Percentiles rank a stretch among this genome's conserved stretches.
These are phyloP conservation scores for Pheosia tremula DNA, from an alignment of 2,888 invertebrate genomes.

Conservation along the genomic window DNA sequence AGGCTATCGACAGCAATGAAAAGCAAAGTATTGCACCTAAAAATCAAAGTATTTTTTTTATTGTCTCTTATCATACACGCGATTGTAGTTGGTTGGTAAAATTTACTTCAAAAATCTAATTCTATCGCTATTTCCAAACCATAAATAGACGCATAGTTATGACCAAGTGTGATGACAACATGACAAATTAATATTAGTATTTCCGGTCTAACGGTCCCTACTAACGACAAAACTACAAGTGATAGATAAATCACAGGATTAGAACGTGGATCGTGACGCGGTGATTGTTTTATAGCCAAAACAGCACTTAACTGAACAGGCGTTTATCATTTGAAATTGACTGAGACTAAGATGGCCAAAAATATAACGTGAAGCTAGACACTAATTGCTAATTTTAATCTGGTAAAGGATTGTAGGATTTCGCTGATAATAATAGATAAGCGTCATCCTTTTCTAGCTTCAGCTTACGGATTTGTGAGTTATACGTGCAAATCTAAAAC, in stretches of 20 bases:
- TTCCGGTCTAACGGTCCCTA: conserved; percentile 20
- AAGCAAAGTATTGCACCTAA: too few relatives aligned
- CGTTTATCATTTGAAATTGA: conserved; percentile 24
- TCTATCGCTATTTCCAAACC: conserved; percentile 6
- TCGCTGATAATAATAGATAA: too few relatives aligned
- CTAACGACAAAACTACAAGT: conserved; percentile 31
- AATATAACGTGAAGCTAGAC: background rate
- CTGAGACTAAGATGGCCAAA: conserved; percentile 6
- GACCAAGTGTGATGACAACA: conserved; percentile 14
- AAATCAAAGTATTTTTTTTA: too few relatives aligned
- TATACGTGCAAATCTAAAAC: too few relatives aligned
- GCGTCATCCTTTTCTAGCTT: too few relatives aligned
- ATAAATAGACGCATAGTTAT: conserved; percentile 4
- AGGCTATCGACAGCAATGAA: too few relatives aligned
- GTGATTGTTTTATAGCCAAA: conserved; percentile 40
- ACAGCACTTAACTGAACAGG: conserved; percentile 26
- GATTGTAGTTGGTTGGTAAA: too few relatives aligned
- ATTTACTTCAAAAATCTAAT: background rate
- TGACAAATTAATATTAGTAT: conserved; percentile 26
- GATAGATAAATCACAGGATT: conserved; percentile 38
- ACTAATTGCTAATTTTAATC: background rate
- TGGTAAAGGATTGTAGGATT: background rate
- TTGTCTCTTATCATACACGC: too few relatives aligned
- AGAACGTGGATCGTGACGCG: conserved; percentile 27
- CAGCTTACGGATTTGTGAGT: too few relatives aligned